Evolutionary conservation across 2,888 invertebrate genomes (phyloP), one percentile per base, ranked within the genome.

Genomic region (Lycocerus yunnanus): DNA sequence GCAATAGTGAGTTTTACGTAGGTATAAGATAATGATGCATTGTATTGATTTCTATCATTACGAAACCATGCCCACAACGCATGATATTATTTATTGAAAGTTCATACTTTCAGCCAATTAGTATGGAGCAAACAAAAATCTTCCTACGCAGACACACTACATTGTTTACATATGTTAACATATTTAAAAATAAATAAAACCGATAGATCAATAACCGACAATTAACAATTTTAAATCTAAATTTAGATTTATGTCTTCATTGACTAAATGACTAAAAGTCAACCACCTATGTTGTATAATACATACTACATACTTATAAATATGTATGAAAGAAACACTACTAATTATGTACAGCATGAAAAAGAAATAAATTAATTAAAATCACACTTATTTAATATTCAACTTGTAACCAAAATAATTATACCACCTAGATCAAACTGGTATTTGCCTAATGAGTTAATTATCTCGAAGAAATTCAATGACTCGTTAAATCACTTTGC

Each of bases 381-480:
- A 66, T 72, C 67, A 67, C 72, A 72, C 72, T 72, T 72, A 72
- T 72, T 72, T 66, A 72, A 61, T 68, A 72, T 68, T 72, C 72
- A 14, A 66, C 58, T 18, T 72, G 72, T 68, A 61, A 24, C 60
- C 21, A 66, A 63, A 72, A 68, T 72, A 72, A 72, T 71, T 72
- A 72, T 63, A 63, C 61, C 61, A 20, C 61, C 61, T 72, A 72
- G 61, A 72, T 72, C 72, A 72, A 72, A 63, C 72, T 27, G n/a
- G 68, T 63, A 63, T 72, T 68, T 68, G 72, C 72, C 65, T 73
- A 73, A 73, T 69, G 69, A 73, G 73, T 73, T 73, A 73, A 73
- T 73, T 73, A 73, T 73, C 69, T 66, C 18, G 66, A 69, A 63
- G 63, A 60, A 73, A 69, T 63, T 66, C 66, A 65, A 69, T 69